A percentile compares a stretch with the other conserved stretches of the same genome.
phyloP scores from a whole-genome alignment of 2,888 invertebrate genomes.

The Marronus borbonicus region DNA sequence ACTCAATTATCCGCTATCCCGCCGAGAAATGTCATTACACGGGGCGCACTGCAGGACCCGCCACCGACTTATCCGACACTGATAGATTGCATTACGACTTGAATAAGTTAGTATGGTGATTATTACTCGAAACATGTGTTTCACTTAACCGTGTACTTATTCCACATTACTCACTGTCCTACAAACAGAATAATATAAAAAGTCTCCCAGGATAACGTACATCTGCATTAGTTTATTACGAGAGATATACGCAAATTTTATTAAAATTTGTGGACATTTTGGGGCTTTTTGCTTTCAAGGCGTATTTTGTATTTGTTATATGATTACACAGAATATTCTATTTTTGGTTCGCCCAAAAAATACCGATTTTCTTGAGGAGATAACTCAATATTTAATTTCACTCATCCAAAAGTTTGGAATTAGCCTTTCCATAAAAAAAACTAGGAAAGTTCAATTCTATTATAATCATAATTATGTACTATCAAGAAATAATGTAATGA shows the following conservation, averaged over 20 bases:
- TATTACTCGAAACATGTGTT: constrained; percentile 50
- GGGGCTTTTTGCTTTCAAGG: no score
- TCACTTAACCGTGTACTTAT: constrained; percentile 46
- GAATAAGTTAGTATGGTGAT: constrained; percentile 55
- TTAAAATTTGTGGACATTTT: not conserved
- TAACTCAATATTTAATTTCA: no score
- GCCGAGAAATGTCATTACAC: constrained; percentile 67
- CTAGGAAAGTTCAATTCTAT: no score
- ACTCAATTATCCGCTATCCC: constrained; percentile 67
- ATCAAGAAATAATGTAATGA: no score
- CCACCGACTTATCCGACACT: constrained; percentile 55
- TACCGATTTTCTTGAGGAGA: no score
- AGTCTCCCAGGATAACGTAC: not conserved
- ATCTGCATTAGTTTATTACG: not conserved
- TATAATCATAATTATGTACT: no score
- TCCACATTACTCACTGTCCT: constrained; percentile 21
- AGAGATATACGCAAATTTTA: not conserved
- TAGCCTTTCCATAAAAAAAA: no score
- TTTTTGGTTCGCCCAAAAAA: no score
- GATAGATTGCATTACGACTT: constrained; percentile 59
- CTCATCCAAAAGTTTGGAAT: no score
- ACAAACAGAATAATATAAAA: constrained; percentile 20
- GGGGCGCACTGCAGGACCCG: constrained; percentile 54
- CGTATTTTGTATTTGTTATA: no score
- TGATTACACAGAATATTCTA: no score